Conservation (phyloP, 2,113 vertebrate species). For the Neofelis nebulosa region DNA sequence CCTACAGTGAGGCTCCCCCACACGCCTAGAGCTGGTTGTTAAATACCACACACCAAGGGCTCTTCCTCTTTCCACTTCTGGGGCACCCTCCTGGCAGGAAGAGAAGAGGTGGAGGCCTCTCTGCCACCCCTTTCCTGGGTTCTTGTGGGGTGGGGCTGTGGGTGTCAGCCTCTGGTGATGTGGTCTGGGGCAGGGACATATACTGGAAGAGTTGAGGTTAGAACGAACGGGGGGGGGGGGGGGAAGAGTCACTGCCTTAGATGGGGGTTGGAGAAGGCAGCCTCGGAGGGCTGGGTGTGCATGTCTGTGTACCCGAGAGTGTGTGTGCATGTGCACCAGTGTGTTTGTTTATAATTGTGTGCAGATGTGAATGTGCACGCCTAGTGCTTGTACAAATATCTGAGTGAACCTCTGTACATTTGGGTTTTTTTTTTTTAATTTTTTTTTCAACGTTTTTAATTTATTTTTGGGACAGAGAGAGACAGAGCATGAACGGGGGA, state of each 20-base stretch:
- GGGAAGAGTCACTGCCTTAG: background rate
- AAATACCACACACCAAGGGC: background rate
- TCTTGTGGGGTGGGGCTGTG: rapidly evolving
- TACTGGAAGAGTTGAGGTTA: background rate
- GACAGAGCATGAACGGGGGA: too few species aligned
- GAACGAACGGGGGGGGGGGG: background rate
- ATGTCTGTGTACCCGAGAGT: background rate
- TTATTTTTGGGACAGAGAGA: too few species aligned
- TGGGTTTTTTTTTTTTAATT: too few species aligned
- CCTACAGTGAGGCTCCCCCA: background rate
- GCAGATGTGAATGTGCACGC: background rate
- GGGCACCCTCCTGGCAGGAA: background rate
- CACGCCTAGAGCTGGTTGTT: background rate
- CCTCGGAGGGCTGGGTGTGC: background rate
- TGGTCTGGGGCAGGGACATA: background rate
- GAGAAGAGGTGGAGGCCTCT: background rate
- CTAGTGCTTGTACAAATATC: too few species aligned
- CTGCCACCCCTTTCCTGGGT: background rate
- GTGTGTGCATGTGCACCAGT: background rate
- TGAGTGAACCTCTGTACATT: background rate
- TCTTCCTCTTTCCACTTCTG: too few species aligned
- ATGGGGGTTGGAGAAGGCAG: background rate
- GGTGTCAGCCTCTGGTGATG: background rate
- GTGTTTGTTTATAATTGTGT: background rate
- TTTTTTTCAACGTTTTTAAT: too few species aligned